Evolutionary conservation across 2,797 vertebrate genomes (phyloP), one percentile per base, ranked within the genome.

Genomic region (Orestias chungarensis): DNA sequence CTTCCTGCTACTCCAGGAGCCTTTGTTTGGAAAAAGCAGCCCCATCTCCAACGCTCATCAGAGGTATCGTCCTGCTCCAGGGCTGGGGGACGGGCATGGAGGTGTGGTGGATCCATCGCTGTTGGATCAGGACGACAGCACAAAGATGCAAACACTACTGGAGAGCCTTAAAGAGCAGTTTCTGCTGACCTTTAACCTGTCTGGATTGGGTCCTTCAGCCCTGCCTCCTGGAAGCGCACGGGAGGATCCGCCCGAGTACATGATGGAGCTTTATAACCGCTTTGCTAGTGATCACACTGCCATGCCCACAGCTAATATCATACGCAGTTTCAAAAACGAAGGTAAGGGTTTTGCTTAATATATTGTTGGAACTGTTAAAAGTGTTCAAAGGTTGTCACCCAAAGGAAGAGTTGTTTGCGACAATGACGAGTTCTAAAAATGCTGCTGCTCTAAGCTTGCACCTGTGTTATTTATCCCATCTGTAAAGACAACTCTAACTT

Each of bases 261-360:
- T 99, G 98, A 82, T 99, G 83, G 97, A 99, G 88, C 95, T 99
- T 40, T 99, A 99, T 90, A 99, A 99, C 92, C 96, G 95, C 70
- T 99, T 99, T 42, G 96, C 97, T 61, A 98, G 94, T 0, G 97
- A 99, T 75, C 95, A 86, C 74, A 95, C 94, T 0, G 94, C 97
- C 7, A 96, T 97, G 96, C 97, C 98, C 0, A 96, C 96, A 0
- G 96, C 97, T 76, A 99, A 97, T 88, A 98, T 99, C 77, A 95
- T 99, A 57, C 96, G 98, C 85, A 99, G 98, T 92, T 99, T 99
- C 93, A 97, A 96, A 92, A 98, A 99, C 8, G 98, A 99, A 96
- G 97, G 98, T 99, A 95, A 15, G n/a, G 15, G 31, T n/a, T 71
- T 4, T 66, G 50, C 27, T 70, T 20, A 1, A 38, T 52, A 40